Evolutionary conservation across 2,888 invertebrate species (phyloP), one percentile per base, ranked within the genome.

Genomic region (Pseudeuparius sepicola): DNA sequence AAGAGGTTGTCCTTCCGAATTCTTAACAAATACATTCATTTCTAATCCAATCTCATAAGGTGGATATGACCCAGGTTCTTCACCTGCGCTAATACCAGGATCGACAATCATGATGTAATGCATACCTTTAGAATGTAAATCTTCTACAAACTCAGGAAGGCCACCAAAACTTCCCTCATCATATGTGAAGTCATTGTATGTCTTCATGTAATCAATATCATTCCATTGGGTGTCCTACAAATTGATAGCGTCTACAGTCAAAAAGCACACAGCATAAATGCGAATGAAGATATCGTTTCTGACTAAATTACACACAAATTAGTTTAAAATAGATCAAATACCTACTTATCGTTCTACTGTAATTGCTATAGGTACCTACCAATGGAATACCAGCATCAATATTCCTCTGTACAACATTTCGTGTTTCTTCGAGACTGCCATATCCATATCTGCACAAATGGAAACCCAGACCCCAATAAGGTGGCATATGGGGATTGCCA

Each of bases 401-500:
- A 37, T 75, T 84, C 40, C 71, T 63, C 44, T 73, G 65, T 74
- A 77, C 75, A 1, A 80, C 73, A 41, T 66, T 61, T 43, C 63
- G 67, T 0, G 81, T 82, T 6, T 67, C 66, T 36, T 77, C 73
- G 33, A 80, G 52, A 13, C 69, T 68, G 30, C 69, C 68, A 51
- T 83, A 82, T 15, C 78, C 75, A 53, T 45, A 49, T 16, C 47
- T 34, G 68, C 84, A 83, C 14, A 89, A 64, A 61, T 90, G 89
- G 60, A 86, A 89, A 2, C 89, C 89, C 1, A 90, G 68, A 1
- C 78, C 67, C 89, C 89, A 90, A 55, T 82, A 85, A 0, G 89
- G 86, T 2, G 88, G 88, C 68, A 89, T 68, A 53, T 71, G 70
- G 0, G 88, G 84, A 39, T 71, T 64, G 0, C 87, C 87, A 7